phyloP scores from a whole-genome alignment of 2,888 invertebrate species.

The Eilema caniola region DNA sequence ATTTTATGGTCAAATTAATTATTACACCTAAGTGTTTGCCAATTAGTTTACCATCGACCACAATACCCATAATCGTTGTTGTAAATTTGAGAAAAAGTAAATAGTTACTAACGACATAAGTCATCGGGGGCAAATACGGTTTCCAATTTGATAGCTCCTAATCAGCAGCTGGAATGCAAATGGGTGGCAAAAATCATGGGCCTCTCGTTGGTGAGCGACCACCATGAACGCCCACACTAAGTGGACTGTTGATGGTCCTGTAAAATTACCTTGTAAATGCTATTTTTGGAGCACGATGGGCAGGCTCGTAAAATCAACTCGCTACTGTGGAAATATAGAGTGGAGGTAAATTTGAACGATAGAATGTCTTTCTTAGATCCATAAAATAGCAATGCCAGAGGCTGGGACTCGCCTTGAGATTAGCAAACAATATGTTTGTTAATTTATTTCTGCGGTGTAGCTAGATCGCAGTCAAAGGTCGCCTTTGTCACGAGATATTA shows the following conservation, averaged over 20 bases:
- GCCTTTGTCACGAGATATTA: neutral
- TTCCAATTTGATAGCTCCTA: neutral
- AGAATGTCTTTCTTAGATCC: no score
- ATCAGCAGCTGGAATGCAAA: neutral
- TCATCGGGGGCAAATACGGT: neutral
- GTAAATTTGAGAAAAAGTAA: no score
- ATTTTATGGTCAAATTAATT: no score
- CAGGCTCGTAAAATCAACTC: neutral
- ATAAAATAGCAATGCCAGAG: neutral
- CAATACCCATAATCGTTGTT: no score
- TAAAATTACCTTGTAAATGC: neutral
- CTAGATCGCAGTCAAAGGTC: conserved; percentile 10
- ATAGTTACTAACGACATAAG: neutral
- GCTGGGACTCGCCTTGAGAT: neutral
- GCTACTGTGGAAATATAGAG: neutral
- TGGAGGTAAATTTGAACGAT: neutral
- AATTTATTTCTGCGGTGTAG: neutral
- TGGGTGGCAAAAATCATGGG: neutral
- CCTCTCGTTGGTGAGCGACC: neutral
- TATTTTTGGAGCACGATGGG: neutral
- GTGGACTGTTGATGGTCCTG: neutral
- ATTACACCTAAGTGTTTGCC: no score
- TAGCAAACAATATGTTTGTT: neutral
- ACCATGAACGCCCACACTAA: neutral
- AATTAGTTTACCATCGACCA: no score